Conservation (phyloP, 2,888 invertebrate species). For the Lasioglossum marginatum region DNA sequence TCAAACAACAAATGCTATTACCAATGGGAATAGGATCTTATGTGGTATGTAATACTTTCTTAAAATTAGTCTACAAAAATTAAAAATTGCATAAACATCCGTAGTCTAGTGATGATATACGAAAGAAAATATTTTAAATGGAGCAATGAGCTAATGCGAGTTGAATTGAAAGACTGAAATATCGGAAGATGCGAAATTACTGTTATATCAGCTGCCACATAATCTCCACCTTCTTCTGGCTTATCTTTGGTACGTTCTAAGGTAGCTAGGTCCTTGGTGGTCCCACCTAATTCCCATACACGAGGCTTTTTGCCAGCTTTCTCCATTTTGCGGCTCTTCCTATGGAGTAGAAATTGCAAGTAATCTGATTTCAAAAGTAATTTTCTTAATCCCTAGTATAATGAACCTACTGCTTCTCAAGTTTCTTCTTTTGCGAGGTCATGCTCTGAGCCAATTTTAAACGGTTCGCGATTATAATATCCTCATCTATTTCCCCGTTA, state of each 20-base stretch:
- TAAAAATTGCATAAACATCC: no score
- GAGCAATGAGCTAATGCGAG: neutral
- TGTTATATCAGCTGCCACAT: constrained; percentile 88
- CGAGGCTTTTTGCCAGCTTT: constrained; percentile 95
- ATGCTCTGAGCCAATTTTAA: constrained; percentile 92
- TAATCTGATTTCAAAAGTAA: neutral
- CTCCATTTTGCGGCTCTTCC: constrained; percentile 86
- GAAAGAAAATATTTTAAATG: neutral
- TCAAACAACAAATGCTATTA: no score
- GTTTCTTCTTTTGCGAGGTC: constrained; percentile 88
- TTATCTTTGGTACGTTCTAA: constrained; percentile 93
- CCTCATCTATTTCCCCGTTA: constrained; percentile 86
- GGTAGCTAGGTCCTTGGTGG: constrained; percentile 90
- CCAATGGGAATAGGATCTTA: no score
- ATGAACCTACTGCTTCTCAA: constrained; percentile 86
- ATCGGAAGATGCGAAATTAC: constrained; percentile 82
- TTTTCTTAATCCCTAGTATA: neutral
- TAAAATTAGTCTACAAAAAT: no score
- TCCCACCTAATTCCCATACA: constrained; percentile 95
- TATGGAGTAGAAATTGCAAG: constrained; percentile 76
- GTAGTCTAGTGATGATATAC: neutral
- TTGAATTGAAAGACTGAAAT: neutral
- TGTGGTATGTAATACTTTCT: no score
- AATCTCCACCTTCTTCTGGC: constrained; percentile 87
- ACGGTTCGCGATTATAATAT: constrained; percentile 90